Percentiles rank a stretch among this genome's conserved stretches.
phyloP scores from a whole-genome alignment of 2,113 vertebrate genomes.

The Rhea pennata region DNA sequence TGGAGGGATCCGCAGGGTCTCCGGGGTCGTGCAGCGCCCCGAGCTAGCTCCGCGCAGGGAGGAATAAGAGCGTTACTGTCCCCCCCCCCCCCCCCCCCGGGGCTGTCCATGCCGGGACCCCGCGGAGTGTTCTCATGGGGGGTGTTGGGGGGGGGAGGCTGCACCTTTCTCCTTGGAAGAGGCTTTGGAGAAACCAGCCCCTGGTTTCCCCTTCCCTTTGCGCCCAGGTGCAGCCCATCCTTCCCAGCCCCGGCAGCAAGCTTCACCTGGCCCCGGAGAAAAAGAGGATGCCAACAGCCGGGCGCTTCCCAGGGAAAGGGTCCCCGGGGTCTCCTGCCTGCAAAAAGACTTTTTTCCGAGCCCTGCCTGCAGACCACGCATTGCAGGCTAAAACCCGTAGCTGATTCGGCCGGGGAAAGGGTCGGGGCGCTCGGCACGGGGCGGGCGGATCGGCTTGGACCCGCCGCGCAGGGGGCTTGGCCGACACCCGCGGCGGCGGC shows the following conservation, averaged over 20 bases:
- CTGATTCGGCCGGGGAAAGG: not conserved
- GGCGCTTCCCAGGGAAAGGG: not conserved
- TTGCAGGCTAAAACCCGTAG: too few species aligned
- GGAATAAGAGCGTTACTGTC: not conserved
- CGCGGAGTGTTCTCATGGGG: not conserved
- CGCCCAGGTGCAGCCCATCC: too few species aligned
- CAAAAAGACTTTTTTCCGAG: not conserved
- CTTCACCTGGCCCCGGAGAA: not conserved
- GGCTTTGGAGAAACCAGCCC: too few species aligned
- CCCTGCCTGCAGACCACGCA: not conserved
- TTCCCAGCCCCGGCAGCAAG: not conserved
- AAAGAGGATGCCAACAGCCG: not conserved
- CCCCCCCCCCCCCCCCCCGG: too few species aligned
- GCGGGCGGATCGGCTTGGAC: too few species aligned
- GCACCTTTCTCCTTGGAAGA: too few species aligned
- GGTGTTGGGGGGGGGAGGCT: too few species aligned
- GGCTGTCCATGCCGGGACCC: not conserved
- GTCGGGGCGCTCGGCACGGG: not conserved
- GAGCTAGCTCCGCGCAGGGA: not conserved
- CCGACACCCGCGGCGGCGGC: not conserved
- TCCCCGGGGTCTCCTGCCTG: too few species aligned
- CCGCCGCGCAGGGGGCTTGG: not conserved
- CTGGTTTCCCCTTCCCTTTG: too few species aligned
- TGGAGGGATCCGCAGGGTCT: accelerated
- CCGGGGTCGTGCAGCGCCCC: accelerated